phyloP scores from a whole-genome alignment of 92 coral and sea anemone genomes.

The Parazoanthus atlanticus region DNA sequence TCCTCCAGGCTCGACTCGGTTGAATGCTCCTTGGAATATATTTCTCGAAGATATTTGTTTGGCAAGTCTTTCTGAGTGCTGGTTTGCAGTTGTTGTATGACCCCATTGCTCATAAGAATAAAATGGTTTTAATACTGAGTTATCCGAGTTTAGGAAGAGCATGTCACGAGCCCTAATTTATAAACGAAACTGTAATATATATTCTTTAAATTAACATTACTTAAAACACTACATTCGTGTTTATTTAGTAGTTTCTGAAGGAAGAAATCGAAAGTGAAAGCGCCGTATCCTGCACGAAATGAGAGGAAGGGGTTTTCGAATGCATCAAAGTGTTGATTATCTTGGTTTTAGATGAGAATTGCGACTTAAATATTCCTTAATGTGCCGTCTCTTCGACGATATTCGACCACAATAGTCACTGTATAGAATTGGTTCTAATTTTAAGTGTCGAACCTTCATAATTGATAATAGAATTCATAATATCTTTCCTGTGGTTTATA shows the following conservation, averaged over 20 bases:
- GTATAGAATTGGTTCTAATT: no score
- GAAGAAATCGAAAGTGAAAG: not conserved
- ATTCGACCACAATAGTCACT: no score
- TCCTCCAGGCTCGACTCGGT: not conserved
- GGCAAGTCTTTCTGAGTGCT: not conserved
- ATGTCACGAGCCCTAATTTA: not conserved
- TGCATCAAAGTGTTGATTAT: not conserved
- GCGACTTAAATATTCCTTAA: not conserved
- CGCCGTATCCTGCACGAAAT: not conserved
- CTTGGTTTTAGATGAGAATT: not conserved
- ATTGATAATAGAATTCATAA: not conserved
- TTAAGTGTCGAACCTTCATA: not conserved
- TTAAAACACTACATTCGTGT: no score
- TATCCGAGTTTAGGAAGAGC: not conserved
- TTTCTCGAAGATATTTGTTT: not conserved
- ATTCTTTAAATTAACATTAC: not conserved
- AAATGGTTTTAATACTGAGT: not conserved
- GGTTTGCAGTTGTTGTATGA: not conserved
- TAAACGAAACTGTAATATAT: not conserved
- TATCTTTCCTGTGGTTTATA: no score
- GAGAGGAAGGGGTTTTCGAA: not conserved
- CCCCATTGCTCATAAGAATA: not conserved
- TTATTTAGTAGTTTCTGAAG: no score
- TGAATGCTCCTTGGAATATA: not conserved
- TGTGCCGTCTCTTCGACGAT: not conserved